Conservation (phyloP, 2,113 vertebrate species). For the Oxyura jamaicensis region DNA sequence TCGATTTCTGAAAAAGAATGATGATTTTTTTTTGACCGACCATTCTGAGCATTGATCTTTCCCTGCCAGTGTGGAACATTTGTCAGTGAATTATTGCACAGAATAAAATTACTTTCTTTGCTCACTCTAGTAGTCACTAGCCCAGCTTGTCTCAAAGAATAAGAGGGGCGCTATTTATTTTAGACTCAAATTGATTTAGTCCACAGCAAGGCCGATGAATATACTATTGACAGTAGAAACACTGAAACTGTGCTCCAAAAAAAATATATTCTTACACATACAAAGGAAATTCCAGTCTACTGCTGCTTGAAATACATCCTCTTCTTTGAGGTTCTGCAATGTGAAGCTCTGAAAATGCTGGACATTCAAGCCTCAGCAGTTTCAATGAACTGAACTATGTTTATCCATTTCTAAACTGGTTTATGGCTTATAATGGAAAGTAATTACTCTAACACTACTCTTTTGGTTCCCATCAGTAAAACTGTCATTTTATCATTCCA, state of each 20-base stretch:
- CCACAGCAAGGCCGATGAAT: neutral
- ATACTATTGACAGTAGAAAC: neutral
- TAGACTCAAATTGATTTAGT: neutral
- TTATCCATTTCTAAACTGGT: neutral
- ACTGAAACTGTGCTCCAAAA: neutral
- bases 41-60: neutral
- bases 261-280: neutral
- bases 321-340: neutral
- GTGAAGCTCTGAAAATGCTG: neutral
- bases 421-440: neutral
- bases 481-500: neutral
- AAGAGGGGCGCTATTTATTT: neutral
- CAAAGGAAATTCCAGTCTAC: neutral
- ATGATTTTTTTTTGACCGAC: neutral
- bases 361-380: neutral
- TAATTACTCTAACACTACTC: neutral
- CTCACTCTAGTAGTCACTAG: neutral
- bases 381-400: neutral
- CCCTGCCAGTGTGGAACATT: neutral
- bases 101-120: neutral
- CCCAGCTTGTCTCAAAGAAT: neutral
- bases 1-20: neutral
- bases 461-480: neutral
- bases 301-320: neutral
- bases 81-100: neutral